Percentiles rank a stretch among this genome's conserved stretches.
Conservation (phyloP, 1,140 invertebrate species). For the Ostrea denselamellosa region DNA sequence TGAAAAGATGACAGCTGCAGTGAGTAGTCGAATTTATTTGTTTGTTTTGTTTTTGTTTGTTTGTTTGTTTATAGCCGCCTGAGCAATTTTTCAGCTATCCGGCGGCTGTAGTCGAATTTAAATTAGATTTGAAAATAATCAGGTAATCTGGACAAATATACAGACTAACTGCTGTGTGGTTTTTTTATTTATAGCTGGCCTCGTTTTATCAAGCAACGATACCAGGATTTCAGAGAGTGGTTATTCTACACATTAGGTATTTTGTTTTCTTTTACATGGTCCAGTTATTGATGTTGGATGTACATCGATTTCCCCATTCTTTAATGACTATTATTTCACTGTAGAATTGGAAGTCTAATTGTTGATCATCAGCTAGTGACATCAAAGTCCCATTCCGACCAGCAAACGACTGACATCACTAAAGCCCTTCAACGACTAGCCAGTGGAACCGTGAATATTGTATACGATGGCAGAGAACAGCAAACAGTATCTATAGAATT, state of each 20-base stretch:
- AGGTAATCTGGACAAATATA: background rate
- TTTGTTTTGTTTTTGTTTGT: too few relatives aligned
- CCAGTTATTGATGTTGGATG: too few relatives aligned
- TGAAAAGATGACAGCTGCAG: background rate
- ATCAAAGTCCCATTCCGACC: background rate
- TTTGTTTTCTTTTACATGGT: background rate
- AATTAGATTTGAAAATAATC: background rate
- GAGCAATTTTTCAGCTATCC: too few relatives aligned
- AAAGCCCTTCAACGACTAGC: background rate
- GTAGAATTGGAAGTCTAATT: slow-evolving; percentile 1
- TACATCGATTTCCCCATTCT: too few relatives aligned
- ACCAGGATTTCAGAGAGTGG: background rate
- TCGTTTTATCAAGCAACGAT: slow-evolving; percentile 23
- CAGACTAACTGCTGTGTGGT: background rate
- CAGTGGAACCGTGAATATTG: background rate
- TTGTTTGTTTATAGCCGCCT: too few relatives aligned
- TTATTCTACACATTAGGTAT: background rate
- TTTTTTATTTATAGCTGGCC: background rate
- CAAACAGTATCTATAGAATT: background rate
- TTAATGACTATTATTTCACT: background rate
- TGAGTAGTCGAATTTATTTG: background rate
- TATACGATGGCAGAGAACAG: background rate
- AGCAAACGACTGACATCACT: background rate
- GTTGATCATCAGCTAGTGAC: background rate
- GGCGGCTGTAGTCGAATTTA: background rate